Percentiles rank a stretch among this genome's conserved stretches.
phyloP scores from a whole-genome alignment of 2,797 vertebrate species.

The Paguma larvata region DNA sequence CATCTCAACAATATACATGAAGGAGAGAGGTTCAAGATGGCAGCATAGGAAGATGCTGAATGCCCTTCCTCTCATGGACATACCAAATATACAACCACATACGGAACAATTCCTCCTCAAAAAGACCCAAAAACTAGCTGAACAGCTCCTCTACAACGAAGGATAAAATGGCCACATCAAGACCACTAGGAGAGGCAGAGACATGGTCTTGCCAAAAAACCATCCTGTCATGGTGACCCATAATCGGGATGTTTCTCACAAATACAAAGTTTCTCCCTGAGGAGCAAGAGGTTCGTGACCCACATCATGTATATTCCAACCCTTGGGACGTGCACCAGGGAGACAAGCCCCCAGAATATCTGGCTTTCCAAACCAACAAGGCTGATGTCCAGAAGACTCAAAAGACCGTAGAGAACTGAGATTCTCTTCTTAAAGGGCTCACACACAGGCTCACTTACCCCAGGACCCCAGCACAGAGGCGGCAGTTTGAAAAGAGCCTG shows the following conservation, averaged over 20 bases:
- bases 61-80: neutral
- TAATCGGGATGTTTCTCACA: neutral
- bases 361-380: neutral
- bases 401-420: neutral
- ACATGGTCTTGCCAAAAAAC: neutral
- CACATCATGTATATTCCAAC: neutral
- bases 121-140: neutral
- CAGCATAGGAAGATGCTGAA: neutral
- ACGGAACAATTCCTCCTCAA: neutral
- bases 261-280: neutral
- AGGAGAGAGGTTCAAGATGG: neutral
- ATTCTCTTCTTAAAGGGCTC: neutral
- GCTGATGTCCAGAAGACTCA: neutral
- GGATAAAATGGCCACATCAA: neutral
- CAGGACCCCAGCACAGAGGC: neutral
- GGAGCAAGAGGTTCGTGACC: neutral
- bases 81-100: neutral
- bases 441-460: neutral
- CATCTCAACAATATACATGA: neutral
- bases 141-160: neutral
- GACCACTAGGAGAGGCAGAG: neutral
- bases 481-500: neutral
- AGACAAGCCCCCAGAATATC: neutral
- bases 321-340: neutral
- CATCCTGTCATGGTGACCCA: too few species aligned